Percentiles rank a stretch among this genome's conserved stretches.
Conservation (phyloP, 2,888 invertebrate species). For the Sympetrum striolatum region DNA sequence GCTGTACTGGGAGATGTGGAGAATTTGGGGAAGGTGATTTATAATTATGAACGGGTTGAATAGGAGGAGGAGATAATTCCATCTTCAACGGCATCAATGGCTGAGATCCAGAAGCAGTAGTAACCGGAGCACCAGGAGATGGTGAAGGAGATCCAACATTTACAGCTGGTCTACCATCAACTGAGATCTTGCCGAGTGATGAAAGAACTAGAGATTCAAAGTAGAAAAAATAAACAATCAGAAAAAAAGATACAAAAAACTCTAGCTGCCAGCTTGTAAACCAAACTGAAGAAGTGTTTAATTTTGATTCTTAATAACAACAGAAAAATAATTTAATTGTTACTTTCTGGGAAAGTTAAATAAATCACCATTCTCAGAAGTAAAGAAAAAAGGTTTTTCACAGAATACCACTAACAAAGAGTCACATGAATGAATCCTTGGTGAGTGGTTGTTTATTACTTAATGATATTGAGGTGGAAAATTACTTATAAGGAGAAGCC, state of each 20-base stretch:
- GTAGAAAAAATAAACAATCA: neutral
- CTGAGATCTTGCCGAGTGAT: conserved; percentile 13
- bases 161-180: neutral
- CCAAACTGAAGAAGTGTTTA: no score
- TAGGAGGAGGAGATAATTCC: neutral
- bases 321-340: no score
- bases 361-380: no score
- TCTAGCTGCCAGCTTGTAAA: no score
- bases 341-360: no score
- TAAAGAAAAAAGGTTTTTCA: no score
- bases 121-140: neutral
- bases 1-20: neutral
- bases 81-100: neutral
- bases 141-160: neutral
- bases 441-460: no score
- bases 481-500: no score
- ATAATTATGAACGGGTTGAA: neutral
- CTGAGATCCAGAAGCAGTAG: neutral
- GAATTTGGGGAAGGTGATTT: neutral
- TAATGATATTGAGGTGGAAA: no score
- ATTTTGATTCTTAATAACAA: no score
- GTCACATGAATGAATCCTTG: no score
- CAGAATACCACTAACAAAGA: no score
- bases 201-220: neutral
- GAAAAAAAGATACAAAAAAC: neutral